These are phyloP conservation scores for Agrypnia vestita DNA, from an alignment of 1,140 invertebrate genomes.

Conservation along the genomic window DNA sequence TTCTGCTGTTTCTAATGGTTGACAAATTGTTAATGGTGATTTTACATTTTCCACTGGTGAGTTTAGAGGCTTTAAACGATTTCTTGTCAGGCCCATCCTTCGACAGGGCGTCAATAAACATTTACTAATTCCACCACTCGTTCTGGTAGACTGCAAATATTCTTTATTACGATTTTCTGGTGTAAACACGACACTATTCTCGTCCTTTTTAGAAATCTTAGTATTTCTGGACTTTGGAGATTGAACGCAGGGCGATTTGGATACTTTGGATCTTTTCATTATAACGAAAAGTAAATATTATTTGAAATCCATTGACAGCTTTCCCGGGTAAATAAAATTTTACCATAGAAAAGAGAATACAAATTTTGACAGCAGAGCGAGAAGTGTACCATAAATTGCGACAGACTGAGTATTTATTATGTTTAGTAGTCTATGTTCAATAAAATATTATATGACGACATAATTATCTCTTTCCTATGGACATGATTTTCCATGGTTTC, in stretches of 20 bases:
- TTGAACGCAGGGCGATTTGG: slow-evolving; percentile 8
- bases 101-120: slow-evolving; percentile 43
- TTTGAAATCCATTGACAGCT: slow-evolving; percentile 2
- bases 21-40: slow-evolving; percentile 23
- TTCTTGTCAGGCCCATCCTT: slow-evolving; percentile 45
- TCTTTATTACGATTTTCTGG: slow-evolving; percentile 33
- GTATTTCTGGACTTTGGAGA: slow-evolving; percentile 31
- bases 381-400: too few relatives aligned
- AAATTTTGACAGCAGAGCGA: too few relatives aligned
- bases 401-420: too few relatives aligned
- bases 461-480: too few relatives aligned
- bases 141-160: slow-evolving; percentile 13
- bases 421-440: too few relatives aligned
- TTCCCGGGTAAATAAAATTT: slow-evolving; percentile 30
- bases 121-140: slow-evolving; percentile 50
- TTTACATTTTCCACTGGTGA: slow-evolving; percentile 30
- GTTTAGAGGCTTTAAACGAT: slow-evolving; percentile 25
- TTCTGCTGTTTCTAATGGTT: too few relatives aligned
- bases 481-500: too few relatives aligned
- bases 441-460: too few relatives aligned
- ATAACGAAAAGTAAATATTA: background rate
- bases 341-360: background rate
- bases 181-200: slow-evolving; percentile 1
- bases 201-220: slow-evolving; percentile 16
- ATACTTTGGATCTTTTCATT: slow-evolving; percentile 32